A percentile compares a stretch with the other conserved stretches of the same genome.
Conservation (phyloP, 2,888 invertebrate genomes). For the Copidosoma aretas region DNA sequence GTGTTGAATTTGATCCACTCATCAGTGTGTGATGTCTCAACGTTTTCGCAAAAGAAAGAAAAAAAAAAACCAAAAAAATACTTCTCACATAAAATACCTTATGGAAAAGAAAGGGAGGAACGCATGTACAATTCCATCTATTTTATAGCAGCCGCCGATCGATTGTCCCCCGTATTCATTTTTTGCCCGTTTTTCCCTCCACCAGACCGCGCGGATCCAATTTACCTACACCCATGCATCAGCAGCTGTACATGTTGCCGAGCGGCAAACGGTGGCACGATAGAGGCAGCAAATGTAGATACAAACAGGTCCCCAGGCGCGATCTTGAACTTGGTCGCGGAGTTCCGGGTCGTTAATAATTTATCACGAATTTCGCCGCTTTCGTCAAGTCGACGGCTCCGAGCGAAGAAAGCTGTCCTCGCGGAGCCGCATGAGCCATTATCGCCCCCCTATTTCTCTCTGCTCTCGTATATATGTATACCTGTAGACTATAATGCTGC, state of each 20-base stretch:
- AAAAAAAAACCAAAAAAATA: too few relatives aligned
- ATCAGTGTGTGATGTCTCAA: too few relatives aligned
- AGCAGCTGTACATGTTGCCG: too few relatives aligned
- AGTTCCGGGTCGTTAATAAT: constrained; percentile 29
- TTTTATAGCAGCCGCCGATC: too few relatives aligned
- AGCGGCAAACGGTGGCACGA: neutral
- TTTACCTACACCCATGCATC: neutral
- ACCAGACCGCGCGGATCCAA: neutral
- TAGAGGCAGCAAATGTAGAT: neutral
- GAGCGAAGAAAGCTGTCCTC: constrained; percentile 5
- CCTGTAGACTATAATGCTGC: neutral
- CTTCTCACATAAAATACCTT: too few relatives aligned
- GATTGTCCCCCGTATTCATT: too few relatives aligned
- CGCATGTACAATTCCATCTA: too few relatives aligned
- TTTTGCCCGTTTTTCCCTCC: too few relatives aligned
- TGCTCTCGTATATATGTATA: too few relatives aligned
- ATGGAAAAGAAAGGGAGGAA: too few relatives aligned
- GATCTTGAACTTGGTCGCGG: constrained; percentile 23
- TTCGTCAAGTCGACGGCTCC: constrained; percentile 20
- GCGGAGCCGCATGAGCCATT: neutral
- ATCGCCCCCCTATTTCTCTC: neutral
- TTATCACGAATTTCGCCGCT: constrained; percentile 31
- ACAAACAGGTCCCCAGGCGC: neutral
- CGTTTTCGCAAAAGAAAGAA: too few relatives aligned
- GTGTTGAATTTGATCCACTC: too few relatives aligned